Evolutionary conservation across 2,113 vertebrate species (phyloP).

Genomic region (Brachirus orientalis): DNA sequence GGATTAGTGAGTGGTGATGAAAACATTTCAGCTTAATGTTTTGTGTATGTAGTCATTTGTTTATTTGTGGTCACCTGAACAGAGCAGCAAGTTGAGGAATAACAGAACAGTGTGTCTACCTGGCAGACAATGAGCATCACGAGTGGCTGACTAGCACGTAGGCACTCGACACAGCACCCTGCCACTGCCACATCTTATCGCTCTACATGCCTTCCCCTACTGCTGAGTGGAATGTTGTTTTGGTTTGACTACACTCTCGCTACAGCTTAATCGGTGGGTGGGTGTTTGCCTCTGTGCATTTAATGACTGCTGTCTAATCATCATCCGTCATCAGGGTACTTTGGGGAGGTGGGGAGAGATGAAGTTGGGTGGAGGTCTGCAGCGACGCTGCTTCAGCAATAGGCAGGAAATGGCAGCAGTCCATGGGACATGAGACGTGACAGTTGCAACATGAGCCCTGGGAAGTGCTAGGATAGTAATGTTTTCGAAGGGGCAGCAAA

Average conservation of each 20-base stretch:
- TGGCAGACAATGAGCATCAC: slow-evolving; percentile 33
- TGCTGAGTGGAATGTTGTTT: slow-evolving; percentile 66
- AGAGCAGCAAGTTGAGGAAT: slow-evolving; percentile 19
- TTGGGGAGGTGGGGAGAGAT: slow-evolving; percentile 24
- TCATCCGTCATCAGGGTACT: slow-evolving; percentile 58
- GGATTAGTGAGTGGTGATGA: slow-evolving; percentile 46
- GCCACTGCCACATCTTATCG: slow-evolving; percentile 60
- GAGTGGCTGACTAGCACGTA: slow-evolving; percentile 71
- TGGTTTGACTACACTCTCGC: slow-evolving; percentile 66
- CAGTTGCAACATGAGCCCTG: slow-evolving; percentile 40
- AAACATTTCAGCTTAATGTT: slow-evolving; percentile 14
- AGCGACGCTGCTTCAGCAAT: slow-evolving; percentile 27
- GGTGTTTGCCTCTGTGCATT: slow-evolving; percentile 55
- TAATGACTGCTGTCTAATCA: slow-evolving; percentile 68
- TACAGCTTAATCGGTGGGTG: slow-evolving; percentile 51
- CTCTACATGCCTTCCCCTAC: slow-evolving; percentile 41
- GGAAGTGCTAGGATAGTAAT: slow-evolving; percentile 24
- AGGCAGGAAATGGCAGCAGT: slow-evolving; percentile 44
- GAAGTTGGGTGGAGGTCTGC: slow-evolving; percentile 30
- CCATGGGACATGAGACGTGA: slow-evolving; percentile 55
- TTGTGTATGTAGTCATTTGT: neutral
- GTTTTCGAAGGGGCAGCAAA: neutral
- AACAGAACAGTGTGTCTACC: slow-evolving; percentile 29
- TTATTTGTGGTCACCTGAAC: slow-evolving; percentile 9
- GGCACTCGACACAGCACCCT: slow-evolving; percentile 51